Evolutionary conservation across 2,888 invertebrate species (phyloP).

Genomic region (Sylvicola cinctus): DNA sequence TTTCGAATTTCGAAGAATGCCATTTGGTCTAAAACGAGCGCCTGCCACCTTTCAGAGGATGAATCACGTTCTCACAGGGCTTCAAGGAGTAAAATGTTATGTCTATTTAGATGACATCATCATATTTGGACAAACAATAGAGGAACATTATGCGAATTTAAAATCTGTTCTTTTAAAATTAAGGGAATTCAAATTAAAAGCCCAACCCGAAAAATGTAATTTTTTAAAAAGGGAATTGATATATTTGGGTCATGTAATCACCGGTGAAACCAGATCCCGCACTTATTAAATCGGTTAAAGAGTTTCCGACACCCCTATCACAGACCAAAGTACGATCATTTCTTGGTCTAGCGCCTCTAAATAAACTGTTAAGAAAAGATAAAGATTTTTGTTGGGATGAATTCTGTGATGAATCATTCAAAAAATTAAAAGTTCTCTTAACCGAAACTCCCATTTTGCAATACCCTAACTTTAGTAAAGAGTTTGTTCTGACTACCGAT

Average conservation of each 20-base stretch:
- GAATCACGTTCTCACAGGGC: constrained; percentile 13
- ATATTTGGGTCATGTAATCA: background rate
- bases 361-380: background rate
- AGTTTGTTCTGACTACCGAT: background rate
- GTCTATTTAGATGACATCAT: constrained; percentile 15
- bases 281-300: no score
- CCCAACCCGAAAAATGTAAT: constrained; percentile 6
- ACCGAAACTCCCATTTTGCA: background rate
- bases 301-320: no score
- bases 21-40: constrained; percentile 14
- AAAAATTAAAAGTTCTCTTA: background rate
- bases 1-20: constrained; percentile 15
- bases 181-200: constrained; percentile 5
- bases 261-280: no score
- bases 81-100: no score
- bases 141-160: constrained; percentile 7
- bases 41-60: constrained; percentile 18
- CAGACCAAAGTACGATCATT: no score
- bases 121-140: constrained; percentile 7
- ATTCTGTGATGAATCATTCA: background rate
- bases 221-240: background rate
- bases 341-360: no score
- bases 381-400: background rate
- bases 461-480: no score
- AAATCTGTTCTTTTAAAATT: constrained; percentile 5